phyloP scores from a whole-genome alignment of 2,888 invertebrate genomes.

The Patella pellucida region DNA sequence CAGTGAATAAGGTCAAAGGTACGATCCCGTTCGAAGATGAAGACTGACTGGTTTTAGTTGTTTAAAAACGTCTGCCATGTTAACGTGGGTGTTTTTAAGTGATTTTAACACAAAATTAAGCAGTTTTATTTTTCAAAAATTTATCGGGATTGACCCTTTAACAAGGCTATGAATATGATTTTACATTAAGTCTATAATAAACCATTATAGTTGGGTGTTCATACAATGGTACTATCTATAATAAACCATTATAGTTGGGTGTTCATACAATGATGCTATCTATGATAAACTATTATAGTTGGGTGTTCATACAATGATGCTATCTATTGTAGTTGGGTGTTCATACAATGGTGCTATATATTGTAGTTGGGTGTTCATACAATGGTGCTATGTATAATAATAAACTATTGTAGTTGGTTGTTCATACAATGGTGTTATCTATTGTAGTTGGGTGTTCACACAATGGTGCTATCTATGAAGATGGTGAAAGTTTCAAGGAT shows the following conservation, averaged over 20 bases:
- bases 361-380: slow-evolving; percentile 13
- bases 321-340: slow-evolving; percentile 10
- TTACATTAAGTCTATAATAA: too few species aligned
- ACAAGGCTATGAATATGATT: too few species aligned
- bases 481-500: slow-evolving; percentile 18
- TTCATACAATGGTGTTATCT: slow-evolving; percentile 6
- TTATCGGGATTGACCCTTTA: too few species aligned
- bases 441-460: slow-evolving; percentile 13
- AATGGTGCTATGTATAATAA: neutral
- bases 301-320: slow-evolving; percentile 19
- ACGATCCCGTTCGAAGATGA: too few species aligned
- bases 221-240: slow-evolving; percentile 1
- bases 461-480: slow-evolving; percentile 12
- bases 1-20: too few species aligned
- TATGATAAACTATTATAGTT: neutral
- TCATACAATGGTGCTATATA: slow-evolving; percentile 7
- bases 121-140: too few species aligned
- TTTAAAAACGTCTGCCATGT: too few species aligned
- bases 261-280: slow-evolving; percentile 8
- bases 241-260: neutral
- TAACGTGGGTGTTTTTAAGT: too few species aligned
- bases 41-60: too few species aligned
- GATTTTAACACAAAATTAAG: too few species aligned
- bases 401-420: slow-evolving; percentile 10
- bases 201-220: slow-evolving; percentile 9